Base-by-base conservation (phyloP, 2,888 invertebrate genomes). In the Lagria hirta region DNA sequence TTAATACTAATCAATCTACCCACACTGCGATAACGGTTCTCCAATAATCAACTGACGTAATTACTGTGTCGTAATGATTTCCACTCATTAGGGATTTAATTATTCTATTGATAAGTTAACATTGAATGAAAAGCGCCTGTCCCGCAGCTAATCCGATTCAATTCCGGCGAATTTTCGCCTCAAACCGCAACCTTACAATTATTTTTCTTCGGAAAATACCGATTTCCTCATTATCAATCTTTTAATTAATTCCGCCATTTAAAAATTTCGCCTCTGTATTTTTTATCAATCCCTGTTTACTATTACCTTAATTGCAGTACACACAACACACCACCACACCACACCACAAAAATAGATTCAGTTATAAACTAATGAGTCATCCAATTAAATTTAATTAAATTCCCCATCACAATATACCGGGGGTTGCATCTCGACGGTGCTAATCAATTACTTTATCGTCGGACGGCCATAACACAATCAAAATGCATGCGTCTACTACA, bases 1-100 rank as follows among this genome's bases (percentile, higher is more conserved):
- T 60, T 58, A 59, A 59, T 59, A 55, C 33, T 59, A 61, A 57
- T 62, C 59, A 60, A 58, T 58, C 57, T 55, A 52, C 58, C 60
- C 55, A 60, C 57, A 55, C 51, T 35, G 18, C 32, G 47, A 50
- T 53, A 53, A 52, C 46, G 44, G 40, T 12, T 36, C 40, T 34
- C 28, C 46, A 51, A 48, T 55, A 48, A 52, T 54, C 49, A 48
- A 51, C 52, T 60, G 60, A 61, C 61, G 62, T 60, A 63, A 58
- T 56, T 56, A 47, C 43, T 51, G 54, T n/a, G n/a, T 59, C 53
- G 54, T 60, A 61, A 62, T 57, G 54, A 60, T 61, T 61, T 58
- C 58, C 55, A 60, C 58, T 62, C 60, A 60, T 63, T 63, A 63
- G 55, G 51, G 58, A 61, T 56, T 58, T 62, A 61, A 62, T 61